Base-by-base conservation (phyloP, 2,797 vertebrate species). In the Semaprochilodus insignis region DNA sequence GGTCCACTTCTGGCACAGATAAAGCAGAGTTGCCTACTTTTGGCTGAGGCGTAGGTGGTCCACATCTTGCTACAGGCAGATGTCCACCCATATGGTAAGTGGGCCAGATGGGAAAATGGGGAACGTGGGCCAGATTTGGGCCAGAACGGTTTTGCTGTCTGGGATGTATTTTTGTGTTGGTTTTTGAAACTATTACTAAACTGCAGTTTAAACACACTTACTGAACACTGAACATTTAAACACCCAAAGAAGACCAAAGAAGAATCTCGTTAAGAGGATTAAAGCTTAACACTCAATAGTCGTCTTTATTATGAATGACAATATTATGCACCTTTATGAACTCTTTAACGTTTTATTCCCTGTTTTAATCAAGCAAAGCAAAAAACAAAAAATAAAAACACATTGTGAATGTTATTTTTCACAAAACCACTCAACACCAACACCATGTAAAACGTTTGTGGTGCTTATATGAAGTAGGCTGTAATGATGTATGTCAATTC, bases 401-500 rank as follows among this genome's bases (percentile, higher is more conserved):
- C 17, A 21, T 75, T 44, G 36, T 62, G 14, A 62, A 48, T 51
- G 3, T 57, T 14, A n/a, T 66, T 13, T 25, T 81, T 34, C 40
- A 59, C 44, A 11, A 73, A 65, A 16, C 23, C 23, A 72, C 48
- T 57, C 51, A 72, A 65, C 19, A 40, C 55, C n/a, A 52, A 36
- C 13, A 21, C 62, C 10, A 73, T 31, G 11, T 62, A 75, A 55
- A 19, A 59, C 60, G 52, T 34, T 67, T 15, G 40, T 59, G 66
- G 77, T 82, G 78, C 71, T 23, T 70, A 21, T 82, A 65, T 76
- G 21, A 74, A 66, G 23, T 21, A 21, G 57, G 60, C 10, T 80
- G 82, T 80, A 44, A 57, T 40, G 40, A 55, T 52, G 51, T 78
- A 79, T 78, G 75, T 87, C 77, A 48, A 77, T 80, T 59, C 77